Conservation (phyloP, 2,888 invertebrate genomes). For the Chromoteleia sp. region DNA sequence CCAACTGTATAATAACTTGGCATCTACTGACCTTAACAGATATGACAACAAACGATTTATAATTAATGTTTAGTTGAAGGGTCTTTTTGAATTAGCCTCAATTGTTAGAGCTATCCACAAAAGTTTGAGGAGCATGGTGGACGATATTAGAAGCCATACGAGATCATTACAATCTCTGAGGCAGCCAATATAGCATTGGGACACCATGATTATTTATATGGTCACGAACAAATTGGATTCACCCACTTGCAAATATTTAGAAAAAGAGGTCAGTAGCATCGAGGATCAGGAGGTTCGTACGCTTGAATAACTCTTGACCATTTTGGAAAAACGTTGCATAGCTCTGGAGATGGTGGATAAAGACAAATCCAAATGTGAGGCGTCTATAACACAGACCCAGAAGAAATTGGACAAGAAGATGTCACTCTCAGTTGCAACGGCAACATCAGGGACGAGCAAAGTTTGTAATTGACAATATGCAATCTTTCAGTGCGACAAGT, state of each 20-base stretch:
- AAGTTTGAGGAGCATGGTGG: background rate
- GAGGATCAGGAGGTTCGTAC: background rate
- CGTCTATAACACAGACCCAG: too few species aligned
- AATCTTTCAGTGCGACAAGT: slow-evolving; percentile 6
- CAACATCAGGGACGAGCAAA: background rate
- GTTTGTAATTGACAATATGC: slow-evolving; percentile 3
- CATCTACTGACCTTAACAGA: slow-evolving; percentile 12
- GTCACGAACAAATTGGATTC: slow-evolving; percentile 26
- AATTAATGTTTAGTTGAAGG: slow-evolving; percentile 22
- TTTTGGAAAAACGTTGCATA: slow-evolving; percentile 28
- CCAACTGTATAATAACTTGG: slow-evolving; percentile 24
- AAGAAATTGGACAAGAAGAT: background rate
- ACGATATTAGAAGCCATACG: background rate
- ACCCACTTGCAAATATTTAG: slow-evolving; percentile 8
- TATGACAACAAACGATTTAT: slow-evolving; percentile 18
- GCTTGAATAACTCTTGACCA: background rate
- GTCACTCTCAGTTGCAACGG: background rate
- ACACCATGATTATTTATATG: slow-evolving; percentile 14
- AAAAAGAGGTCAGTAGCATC: background rate
- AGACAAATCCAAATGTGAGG: background rate
- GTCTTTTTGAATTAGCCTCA: slow-evolving; percentile 5
- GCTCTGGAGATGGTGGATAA: slow-evolving; percentile 11
- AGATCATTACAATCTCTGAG: background rate
- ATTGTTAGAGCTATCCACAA: background rate
- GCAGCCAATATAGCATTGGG: slow-evolving; percentile 14